phyloP scores from a whole-genome alignment of 35 echinoderm and acorn worm genomes.

The Diadema setosum region DNA sequence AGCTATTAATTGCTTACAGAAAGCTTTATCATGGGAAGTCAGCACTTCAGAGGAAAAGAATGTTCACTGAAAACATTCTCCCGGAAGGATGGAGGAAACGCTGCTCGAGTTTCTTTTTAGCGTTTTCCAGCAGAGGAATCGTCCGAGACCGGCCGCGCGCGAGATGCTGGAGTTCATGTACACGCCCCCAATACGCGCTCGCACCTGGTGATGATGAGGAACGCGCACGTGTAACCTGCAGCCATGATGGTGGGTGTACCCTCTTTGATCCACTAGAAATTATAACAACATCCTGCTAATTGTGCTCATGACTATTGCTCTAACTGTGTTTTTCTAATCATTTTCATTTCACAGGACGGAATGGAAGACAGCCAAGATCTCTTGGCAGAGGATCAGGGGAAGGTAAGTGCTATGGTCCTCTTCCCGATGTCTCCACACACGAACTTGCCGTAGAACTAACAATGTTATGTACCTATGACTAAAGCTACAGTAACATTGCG shows the following conservation, averaged over 20 bases:
- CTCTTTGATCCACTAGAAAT: background rate
- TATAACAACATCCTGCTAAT: background rate
- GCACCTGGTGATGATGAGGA: background rate
- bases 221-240: background rate
- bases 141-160: too few species aligned
- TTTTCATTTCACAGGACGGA: constrained; percentile 70
- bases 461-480: too few species aligned
- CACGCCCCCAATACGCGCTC: background rate
- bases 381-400: constrained; percentile 74
- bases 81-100: too few species aligned
- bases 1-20: too few species aligned
- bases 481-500: too few species aligned
- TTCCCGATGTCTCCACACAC: background rate
- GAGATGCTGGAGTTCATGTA: background rate
- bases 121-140: too few species aligned
- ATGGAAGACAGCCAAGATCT: constrained; percentile 91
- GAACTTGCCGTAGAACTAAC: too few species aligned
- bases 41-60: too few species aligned
- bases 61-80: too few species aligned
- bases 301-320: background rate
- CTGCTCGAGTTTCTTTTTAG: too few species aligned
- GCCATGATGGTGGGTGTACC: constrained; percentile 73
- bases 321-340: background rate
- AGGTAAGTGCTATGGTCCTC: constrained; percentile 22
- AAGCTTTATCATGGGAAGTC: too few species aligned